Conservation (phyloP, 2,797 vertebrate genomes). For the Aratinga solstitialis region DNA sequence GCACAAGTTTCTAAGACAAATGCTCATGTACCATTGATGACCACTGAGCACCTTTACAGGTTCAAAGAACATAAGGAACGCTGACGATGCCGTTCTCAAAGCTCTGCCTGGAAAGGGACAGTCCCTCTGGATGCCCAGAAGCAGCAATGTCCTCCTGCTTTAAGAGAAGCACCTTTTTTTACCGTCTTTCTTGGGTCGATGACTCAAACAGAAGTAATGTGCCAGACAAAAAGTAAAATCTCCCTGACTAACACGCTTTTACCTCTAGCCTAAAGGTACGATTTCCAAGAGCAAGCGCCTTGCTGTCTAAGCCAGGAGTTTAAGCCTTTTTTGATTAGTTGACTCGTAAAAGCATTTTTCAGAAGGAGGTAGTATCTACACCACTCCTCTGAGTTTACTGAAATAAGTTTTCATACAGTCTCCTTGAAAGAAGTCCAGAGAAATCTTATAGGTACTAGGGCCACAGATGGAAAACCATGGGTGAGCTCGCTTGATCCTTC, state of each 20-base stretch:
- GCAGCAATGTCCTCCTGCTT: not conserved
- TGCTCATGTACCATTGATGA: not conserved
- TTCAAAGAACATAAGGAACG: not conserved
- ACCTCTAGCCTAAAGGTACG: constrained; percentile 54
- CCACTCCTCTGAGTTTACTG: not conserved
- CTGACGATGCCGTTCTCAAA: not conserved
- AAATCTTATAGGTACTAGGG: not conserved
- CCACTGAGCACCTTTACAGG: not conserved
- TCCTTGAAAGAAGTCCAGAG: not conserved
- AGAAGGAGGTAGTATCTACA: not conserved
- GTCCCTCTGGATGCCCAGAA: not conserved
- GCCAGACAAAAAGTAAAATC: not conserved
- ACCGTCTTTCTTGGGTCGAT: not conserved
- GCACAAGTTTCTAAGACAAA: not conserved
- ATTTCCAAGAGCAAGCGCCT: constrained; percentile 42
- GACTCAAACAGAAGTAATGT: constrained; percentile 45
- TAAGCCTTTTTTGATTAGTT: constrained; percentile 41
- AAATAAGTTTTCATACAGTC: not conserved
- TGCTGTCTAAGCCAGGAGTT: constrained; percentile 33
- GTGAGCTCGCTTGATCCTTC: not conserved
- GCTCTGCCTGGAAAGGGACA: not conserved
- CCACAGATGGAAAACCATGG: not conserved
- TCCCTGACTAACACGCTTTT: constrained; percentile 42
- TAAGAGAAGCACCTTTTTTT: not conserved
- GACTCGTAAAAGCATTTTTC: constrained; percentile 12